Conservation (phyloP, 2,797 vertebrate species). For the Acanthurus tractus region DNA sequence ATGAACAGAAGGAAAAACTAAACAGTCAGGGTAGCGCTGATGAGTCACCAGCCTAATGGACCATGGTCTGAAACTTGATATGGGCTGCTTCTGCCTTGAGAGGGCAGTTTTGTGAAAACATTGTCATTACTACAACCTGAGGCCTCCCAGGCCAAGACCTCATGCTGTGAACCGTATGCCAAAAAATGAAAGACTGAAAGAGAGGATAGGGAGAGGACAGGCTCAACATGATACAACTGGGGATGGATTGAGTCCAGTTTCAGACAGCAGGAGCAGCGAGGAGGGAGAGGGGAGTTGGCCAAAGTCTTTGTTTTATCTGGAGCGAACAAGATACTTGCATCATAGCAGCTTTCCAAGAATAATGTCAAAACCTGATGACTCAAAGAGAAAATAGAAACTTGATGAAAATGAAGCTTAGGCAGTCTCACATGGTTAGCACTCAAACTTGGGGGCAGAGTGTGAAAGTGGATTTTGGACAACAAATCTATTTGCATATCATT, state of each 20-base stretch:
- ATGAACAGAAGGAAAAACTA: conserved; percentile 46
- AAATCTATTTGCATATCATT: conserved; percentile 27
- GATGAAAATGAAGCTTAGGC: conserved; percentile 66
- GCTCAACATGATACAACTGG: conserved; percentile 58
- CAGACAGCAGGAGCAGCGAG: conserved; percentile 40
- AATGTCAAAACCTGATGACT: conserved; percentile 77
- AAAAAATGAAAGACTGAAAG: conserved; percentile 34
- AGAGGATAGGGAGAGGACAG: conserved; percentile 46
- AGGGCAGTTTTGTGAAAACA: conserved; percentile 69
- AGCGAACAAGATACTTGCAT: conserved; percentile 69
- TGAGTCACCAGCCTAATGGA: conserved; percentile 75
- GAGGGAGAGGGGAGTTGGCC: conserved; percentile 23
- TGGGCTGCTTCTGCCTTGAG: conserved; percentile 48
- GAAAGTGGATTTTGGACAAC: conserved; percentile 42
- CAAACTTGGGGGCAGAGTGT: conserved; percentile 10
- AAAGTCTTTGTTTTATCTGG: conserved; percentile 76
- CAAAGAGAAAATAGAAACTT: conserved; percentile 74
- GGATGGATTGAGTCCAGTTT: conserved; percentile 58
- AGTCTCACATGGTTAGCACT: conserved; percentile 55
- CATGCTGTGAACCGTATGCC: conserved; percentile 55
- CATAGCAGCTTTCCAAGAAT: conserved; percentile 76
- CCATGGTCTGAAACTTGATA: conserved; percentile 68
- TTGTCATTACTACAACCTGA: conserved; percentile 73
- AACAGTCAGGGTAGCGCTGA: conserved; percentile 57
- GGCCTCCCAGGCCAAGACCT: conserved; percentile 70